Evolutionary conservation across 2,888 invertebrate genomes (phyloP).

Genomic region (Hydrotaea cyrtoneurina): DNA sequence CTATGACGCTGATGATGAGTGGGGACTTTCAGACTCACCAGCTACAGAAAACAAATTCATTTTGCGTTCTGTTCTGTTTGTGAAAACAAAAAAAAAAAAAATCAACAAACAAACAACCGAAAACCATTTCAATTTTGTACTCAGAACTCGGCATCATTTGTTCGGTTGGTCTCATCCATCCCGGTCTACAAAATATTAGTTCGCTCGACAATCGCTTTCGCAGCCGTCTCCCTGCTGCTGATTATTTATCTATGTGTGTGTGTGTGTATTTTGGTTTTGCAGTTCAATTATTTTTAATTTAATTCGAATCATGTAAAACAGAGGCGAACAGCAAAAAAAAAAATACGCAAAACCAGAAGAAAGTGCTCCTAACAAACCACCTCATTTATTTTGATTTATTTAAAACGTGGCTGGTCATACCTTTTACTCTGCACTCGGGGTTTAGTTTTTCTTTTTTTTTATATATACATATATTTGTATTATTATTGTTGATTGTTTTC

Average conservation of each 20-base stretch:
- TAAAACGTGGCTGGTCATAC: constrained; percentile 15
- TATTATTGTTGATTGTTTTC: constrained; percentile 11
- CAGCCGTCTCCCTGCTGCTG: not conserved
- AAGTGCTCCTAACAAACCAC: not conserved
- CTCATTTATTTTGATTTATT: constrained; percentile 28
- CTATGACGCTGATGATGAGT: not conserved
- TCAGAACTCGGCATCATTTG: constrained; percentile 14
- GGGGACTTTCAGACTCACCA: constrained; percentile 19
- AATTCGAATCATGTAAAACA: constrained; percentile 23
- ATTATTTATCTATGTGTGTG: too few species aligned
- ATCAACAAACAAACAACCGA: not conserved
- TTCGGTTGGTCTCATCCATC: constrained; percentile 30
- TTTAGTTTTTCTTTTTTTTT: not conserved
- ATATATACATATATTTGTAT: not conserved
- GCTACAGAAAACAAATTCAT: constrained; percentile 10
- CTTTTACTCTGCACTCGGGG: not conserved
- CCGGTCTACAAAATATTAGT: constrained; percentile 16
- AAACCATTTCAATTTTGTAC: constrained; percentile 12
- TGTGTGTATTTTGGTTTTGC: not conserved
- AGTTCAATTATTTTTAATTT: constrained; percentile 36
- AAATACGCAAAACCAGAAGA: not conserved
- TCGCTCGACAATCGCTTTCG: not conserved
- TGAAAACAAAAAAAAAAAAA: constrained; percentile 5
- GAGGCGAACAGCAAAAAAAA: not conserved
- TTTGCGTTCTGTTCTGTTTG: constrained; percentile 18